Evolutionary conservation across 2,113 vertebrate genomes (phyloP), one percentile per base, ranked within the genome.

Genomic region (Pseudolaguvia tuberculata): DNA sequence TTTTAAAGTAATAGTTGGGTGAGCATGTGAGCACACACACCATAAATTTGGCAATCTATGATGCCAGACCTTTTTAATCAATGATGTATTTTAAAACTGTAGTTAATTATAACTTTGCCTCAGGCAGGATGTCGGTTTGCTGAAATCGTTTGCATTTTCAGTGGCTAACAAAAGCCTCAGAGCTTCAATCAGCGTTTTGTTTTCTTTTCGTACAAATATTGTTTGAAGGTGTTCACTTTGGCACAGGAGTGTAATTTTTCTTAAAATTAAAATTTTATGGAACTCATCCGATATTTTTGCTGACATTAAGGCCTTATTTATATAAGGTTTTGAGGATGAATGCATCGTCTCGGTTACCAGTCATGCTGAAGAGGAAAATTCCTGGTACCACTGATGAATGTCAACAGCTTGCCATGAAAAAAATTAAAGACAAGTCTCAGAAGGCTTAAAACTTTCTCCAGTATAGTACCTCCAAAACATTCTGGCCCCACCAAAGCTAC

Each of bases 331-430:
- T n/a, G n/a, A n/a, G n/a, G n/a, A n/a, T n/a, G 80, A 86, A 35
- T 21, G 81, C 70, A 25, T 5, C 82, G 75, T 91, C 90, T 5
- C 86, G 88, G 15, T 78, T 91, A 65, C 90, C 90, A 1, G 86
- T 91, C 0, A 88, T 86, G 74, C 56, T 86, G 9, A 91, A 91
- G 68, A 83, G 90, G 55, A 76, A 82, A 47, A 84, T 83, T 0
- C 84, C 79, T n/a, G n/a, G n/a, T n/a, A n/a, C n/a, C n/a, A n/a
- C n/a, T 6, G 79, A 81, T 39, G 0, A 90, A 80, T 10, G 84
- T 9, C n/a, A 31, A 6, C 86, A 82, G 0, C 90, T 90, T 29
- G 85, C 83, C 27, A 83, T 84, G 87, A 90, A 0, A 86, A 88
- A 1, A 88, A 76, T n/a, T n/a, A n/a, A n/a, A 35, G 88, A 90